Base-by-base conservation (phyloP, 53 echinoderm and acorn worm genomes). In the Holothuria leucospilota region DNA sequence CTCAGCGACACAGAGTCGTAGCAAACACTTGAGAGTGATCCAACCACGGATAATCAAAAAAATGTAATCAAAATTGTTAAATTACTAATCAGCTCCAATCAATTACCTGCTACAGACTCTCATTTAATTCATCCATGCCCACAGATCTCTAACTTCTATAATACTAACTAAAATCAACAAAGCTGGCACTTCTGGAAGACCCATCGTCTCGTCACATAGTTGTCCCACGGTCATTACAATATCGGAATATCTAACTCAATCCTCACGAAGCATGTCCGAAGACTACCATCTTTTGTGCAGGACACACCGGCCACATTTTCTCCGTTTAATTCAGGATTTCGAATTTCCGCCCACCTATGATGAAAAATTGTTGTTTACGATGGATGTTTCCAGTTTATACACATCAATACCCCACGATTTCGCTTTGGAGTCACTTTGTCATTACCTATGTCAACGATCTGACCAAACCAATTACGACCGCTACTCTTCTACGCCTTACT, bases 161-260 rank as follows among this genome's bases (percentile, higher is more conserved):
- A 74, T 68, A 25, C 69, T 85, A 38, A 70, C 69, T 26, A 85
- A 84, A 62, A 69, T 85, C 29, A 46, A 85, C 68, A 85, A 69
- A 24, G 69, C 5, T 23, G 53, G 70, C n/a, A 52, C 27, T 52
- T 64, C 77, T 10, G 87, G 88, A 2, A 65, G 69, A 20, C 81
- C 81, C 8, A 81, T 87, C 29, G 62, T 87, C 23, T 81, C 88
- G 25, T 51, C 68, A 18, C 80, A 87, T 38, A 87, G 88, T 25
- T 81, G 80, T 42, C 88, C 81, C 67, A 87, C 88, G 4, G 88
- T 81, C 21, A 66, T 79, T 29, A 78, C 79, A 8, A n/a, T n/a
- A n/a, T n/a, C 68, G 58, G 8, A 20, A 81, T 38, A 81, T 49
- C 66, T 8, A 68, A 81, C 58, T 14, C 24, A 20, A 2, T 81